Base-by-base conservation (phyloP, 2,888 invertebrate species). In the Poecilus cupreus region DNA sequence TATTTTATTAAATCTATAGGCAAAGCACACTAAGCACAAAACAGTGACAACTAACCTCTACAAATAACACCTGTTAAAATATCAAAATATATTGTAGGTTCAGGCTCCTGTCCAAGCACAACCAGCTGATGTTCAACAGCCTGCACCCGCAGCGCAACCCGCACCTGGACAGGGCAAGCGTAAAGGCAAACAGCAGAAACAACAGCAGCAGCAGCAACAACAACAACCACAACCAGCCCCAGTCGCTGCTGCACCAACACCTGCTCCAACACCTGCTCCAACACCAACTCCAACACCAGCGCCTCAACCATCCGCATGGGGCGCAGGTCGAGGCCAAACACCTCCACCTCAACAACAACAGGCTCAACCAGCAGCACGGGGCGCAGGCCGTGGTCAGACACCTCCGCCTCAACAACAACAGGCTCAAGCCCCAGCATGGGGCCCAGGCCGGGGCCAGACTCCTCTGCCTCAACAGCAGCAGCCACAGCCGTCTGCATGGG, bases 401-500 rank as follows among this genome's bases (percentile, higher is more conserved):
- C 57, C 22, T n/a, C n/a, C n/a, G 6, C 3, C 20, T 6, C 26
- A 68, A 70, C 79, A 54, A 51, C 54, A 4, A 11, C 24, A 11
- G 8, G 11, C 3, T 18, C 32, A 26, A 49, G n/a, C 79, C 11
- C 13, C 57, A 8, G 22, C 11, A 26, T 26, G 26, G 26, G 26
- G 26, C 83, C 68, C 51, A 18, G 51, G 60, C 5, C 51, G 57
- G 1, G 57, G 57, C 1, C 54, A 64, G 51, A 32, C 11, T 39
- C 10, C 43, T 57, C 37, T 43, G 16, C 13, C 22, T 43, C 75
- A 10, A 22, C 68, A 32, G 79, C 70, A 32, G 24, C 22, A 70
- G 54, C 79, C 70, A 22, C 60, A 60, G 10, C 83, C 49, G 54
- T 68, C 51, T 54, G 83, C 82, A 54, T 82, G 83, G 54, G 80